These are phyloP conservation scores for Hypolimnas misippus DNA, from an alignment of 2,888 invertebrate species.

Conservation along the genomic window DNA sequence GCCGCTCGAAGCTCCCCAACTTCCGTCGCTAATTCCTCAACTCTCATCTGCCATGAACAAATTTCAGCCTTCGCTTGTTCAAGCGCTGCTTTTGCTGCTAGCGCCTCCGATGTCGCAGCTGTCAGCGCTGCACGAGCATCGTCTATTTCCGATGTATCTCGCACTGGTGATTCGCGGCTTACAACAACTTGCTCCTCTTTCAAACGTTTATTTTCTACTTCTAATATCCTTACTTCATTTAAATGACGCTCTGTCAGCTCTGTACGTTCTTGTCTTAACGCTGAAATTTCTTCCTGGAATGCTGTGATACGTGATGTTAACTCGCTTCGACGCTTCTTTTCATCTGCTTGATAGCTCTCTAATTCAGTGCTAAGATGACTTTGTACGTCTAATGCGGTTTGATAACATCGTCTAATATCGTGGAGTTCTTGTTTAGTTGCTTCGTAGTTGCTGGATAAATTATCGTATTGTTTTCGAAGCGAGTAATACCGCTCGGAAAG, in stretches of 20 bases:
- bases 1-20: slow-evolving; percentile 66
- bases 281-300: slow-evolving; percentile 71
- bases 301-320: slow-evolving; percentile 58
- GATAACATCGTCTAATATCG: slow-evolving; percentile 69
- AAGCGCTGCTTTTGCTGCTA: slow-evolving; percentile 58
- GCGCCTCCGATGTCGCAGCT: slow-evolving; percentile 60
- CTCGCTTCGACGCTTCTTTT: slow-evolving; percentile 60
- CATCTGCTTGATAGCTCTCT: slow-evolving; percentile 70
- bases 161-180: slow-evolving; percentile 59
- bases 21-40: slow-evolving; percentile 65
- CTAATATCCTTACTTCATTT: slow-evolving; percentile 62
- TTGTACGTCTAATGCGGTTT: slow-evolving; percentile 75
- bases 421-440: slow-evolving; percentile 74
- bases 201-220: slow-evolving; percentile 61
- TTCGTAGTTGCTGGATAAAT: slow-evolving; percentile 66
- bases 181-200: slow-evolving; percentile 65
- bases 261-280: slow-evolving; percentile 62
- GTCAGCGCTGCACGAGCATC: slow-evolving; percentile 61
- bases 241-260: slow-evolving; percentile 63
- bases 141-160: slow-evolving; percentile 68
- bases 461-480: slow-evolving; percentile 72
- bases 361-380: slow-evolving; percentile 72
- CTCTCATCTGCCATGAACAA: slow-evolving; percentile 64
- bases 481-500: slow-evolving; percentile 69
- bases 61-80: slow-evolving; percentile 64